Percentiles rank a stretch among this genome's conserved stretches.
Evolutionary conservation across 2,888 invertebrate genomes (phyloP).

Genomic region (Ormyrus nitidulus): DNA sequence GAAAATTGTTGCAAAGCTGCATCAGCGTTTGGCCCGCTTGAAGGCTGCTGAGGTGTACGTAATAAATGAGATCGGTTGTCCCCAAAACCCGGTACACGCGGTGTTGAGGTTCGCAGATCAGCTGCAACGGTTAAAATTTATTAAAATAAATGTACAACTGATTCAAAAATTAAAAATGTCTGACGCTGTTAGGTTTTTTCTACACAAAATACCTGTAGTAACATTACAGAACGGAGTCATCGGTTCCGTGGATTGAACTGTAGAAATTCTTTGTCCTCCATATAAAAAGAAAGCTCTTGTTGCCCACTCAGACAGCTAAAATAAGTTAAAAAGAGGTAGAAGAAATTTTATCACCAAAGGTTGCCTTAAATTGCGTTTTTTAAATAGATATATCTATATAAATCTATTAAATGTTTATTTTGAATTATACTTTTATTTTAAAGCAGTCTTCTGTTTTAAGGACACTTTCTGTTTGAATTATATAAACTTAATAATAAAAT

Average conservation of each 20-base stretch:
- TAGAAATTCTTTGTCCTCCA: conserved; percentile 82
- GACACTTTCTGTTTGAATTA: too few relatives aligned
- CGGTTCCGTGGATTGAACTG: conserved; percentile 60
- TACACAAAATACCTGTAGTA: conserved; percentile 58
- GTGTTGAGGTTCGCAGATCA: conserved; percentile 72
- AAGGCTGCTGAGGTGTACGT: conserved; percentile 55
- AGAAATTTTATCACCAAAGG: neutral
- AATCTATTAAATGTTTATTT: neutral
- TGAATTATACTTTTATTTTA: too few relatives aligned
- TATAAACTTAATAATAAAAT: too few relatives aligned
- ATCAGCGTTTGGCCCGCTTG: conserved; percentile 63
- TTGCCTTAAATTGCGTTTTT: neutral
- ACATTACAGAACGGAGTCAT: conserved; percentile 63
- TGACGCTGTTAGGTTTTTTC: neutral
- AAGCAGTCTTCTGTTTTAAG: too few relatives aligned
- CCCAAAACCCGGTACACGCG: conserved; percentile 64
- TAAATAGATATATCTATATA: neutral
- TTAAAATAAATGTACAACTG: neutral
- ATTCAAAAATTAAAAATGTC: neutral
- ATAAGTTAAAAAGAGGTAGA: neutral
- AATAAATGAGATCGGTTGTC: conserved; percentile 59
- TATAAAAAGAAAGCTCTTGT: conserved; percentile 94
- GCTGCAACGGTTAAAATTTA: conserved; percentile 38
- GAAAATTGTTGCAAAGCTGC: conserved; percentile 77
- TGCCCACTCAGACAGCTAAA: conserved; percentile 87